phyloP scores from a whole-genome alignment of 2,797 vertebrate species.

The Tamandua tetradactyla region DNA sequence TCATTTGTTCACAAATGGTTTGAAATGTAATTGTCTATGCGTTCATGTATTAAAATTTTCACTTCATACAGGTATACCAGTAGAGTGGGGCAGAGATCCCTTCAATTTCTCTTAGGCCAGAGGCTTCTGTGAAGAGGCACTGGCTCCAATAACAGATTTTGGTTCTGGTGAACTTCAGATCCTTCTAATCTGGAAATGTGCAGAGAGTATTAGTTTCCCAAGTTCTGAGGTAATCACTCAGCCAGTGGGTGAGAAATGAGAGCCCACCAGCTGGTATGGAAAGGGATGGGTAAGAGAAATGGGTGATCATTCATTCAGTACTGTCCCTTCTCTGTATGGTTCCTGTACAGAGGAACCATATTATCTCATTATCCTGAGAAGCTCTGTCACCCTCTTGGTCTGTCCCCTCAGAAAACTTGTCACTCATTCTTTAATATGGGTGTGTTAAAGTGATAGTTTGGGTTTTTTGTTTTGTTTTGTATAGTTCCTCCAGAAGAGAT shows the following conservation, averaged over 20 bases:
- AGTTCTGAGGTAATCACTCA: background rate
- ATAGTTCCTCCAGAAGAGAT: slow-evolving; percentile 30
- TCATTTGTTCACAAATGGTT: background rate
- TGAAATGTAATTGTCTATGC: background rate
- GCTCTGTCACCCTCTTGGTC: background rate
- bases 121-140: background rate
- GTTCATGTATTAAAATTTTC: background rate
- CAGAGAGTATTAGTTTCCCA: background rate
- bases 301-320: background rate
- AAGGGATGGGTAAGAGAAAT: background rate
- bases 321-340: background rate
- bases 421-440: background rate
- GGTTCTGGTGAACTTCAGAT: background rate
- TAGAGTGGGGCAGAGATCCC: background rate
- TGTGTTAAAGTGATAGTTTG: too few relatives aligned
- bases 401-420: background rate
- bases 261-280: background rate
- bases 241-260: background rate
- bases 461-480: too few relatives aligned
- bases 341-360: too few relatives aligned
- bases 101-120: background rate
- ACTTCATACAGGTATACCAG: background rate
- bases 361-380: background rate
- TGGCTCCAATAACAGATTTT: background rate
- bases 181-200: background rate